A percentile compares a stretch with the other conserved stretches of the same genome.
Evolutionary conservation across 2,113 vertebrate species (phyloP).

Genomic region (Phalacrocorax carbo): DNA sequence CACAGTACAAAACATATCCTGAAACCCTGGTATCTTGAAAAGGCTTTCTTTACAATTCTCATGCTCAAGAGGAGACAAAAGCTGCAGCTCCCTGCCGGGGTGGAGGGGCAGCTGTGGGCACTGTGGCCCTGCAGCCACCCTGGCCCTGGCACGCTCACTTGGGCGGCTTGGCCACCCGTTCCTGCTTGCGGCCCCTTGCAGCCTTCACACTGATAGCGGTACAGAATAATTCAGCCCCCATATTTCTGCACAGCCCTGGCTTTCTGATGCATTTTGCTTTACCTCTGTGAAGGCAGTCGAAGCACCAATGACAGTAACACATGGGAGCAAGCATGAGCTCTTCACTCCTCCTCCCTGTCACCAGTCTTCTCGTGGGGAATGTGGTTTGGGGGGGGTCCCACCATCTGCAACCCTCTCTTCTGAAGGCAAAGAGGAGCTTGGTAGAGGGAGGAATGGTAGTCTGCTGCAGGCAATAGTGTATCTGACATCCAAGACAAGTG

Average conservation of each 20-base stretch:
- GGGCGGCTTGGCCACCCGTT: background rate
- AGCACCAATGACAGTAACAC: background rate
- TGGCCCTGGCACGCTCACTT: background rate
- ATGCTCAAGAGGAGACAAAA: background rate
- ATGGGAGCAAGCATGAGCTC: background rate
- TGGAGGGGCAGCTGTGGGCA: too few relatives aligned
- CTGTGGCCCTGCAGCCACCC: background rate
- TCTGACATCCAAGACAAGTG: background rate
- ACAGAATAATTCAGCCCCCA: too few relatives aligned
- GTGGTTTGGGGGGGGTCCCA: background rate
- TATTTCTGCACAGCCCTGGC: background rate
- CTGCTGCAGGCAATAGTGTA: background rate
- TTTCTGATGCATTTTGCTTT: background rate
- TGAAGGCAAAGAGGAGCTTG: background rate
- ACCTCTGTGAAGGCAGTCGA: background rate
- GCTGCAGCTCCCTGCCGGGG: background rate
- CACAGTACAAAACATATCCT: too few relatives aligned
- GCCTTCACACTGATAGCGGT: fast-evolving
- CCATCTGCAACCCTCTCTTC: background rate
- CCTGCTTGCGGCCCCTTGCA: background rate
- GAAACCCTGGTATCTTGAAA: background rate
- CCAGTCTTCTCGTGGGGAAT: background rate
- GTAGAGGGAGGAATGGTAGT: background rate
- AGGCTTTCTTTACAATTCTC: background rate
- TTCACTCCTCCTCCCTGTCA: background rate